Percentiles rank a stretch among this genome's conserved stretches.
Evolutionary conservation across 1,140 invertebrate species (phyloP).

Genomic region (Drosophila oshimai): DNA sequence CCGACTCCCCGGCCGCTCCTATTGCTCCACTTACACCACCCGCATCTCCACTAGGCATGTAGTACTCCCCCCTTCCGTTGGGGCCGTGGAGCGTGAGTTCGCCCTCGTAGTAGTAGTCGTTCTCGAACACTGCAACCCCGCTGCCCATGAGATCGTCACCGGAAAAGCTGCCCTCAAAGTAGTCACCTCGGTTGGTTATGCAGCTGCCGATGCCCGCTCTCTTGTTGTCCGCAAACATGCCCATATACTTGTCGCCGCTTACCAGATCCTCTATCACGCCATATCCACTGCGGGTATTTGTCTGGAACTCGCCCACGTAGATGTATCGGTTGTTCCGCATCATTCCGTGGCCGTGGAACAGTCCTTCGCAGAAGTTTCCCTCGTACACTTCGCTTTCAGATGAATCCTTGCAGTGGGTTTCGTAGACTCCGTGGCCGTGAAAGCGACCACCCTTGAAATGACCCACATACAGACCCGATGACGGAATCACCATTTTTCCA

Average conservation of each 20-base stretch:
- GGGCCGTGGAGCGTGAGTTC: slow-evolving; percentile 87
- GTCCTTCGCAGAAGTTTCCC: slow-evolving; percentile 92
- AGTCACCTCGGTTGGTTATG: slow-evolving; percentile 94
- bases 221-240: slow-evolving; percentile 92
- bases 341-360: slow-evolving; percentile 92
- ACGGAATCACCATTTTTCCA: slow-evolving; percentile 80
- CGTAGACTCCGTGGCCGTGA: slow-evolving; percentile 88
- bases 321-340: slow-evolving; percentile 91
- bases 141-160: slow-evolving; percentile 91
- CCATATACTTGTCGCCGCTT: slow-evolving; percentile 94
- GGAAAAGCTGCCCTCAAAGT: slow-evolving; percentile 93
- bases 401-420: slow-evolving; percentile 88
- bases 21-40: neutral
- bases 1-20: slow-evolving; percentile 39
- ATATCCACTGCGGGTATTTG: slow-evolving; percentile 90
- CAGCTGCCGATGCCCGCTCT: slow-evolving; percentile 92
- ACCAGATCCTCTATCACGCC: slow-evolving; percentile 94
- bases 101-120: slow-evolving; percentile 94
- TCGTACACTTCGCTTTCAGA: slow-evolving; percentile 90
- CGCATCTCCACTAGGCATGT: slow-evolving; percentile 84
- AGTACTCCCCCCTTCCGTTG: slow-evolving; percentile 91
- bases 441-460: slow-evolving; percentile 93
- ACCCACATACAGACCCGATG: slow-evolving; percentile 89
- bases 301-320: slow-evolving; percentile 93
- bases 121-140: slow-evolving; percentile 94